A percentile compares a stretch with the other conserved stretches of the same genome.
Evolutionary conservation across 2,113 vertebrate genomes (phyloP).

Genomic region (Sterrhoptilus dennistouni): DNA sequence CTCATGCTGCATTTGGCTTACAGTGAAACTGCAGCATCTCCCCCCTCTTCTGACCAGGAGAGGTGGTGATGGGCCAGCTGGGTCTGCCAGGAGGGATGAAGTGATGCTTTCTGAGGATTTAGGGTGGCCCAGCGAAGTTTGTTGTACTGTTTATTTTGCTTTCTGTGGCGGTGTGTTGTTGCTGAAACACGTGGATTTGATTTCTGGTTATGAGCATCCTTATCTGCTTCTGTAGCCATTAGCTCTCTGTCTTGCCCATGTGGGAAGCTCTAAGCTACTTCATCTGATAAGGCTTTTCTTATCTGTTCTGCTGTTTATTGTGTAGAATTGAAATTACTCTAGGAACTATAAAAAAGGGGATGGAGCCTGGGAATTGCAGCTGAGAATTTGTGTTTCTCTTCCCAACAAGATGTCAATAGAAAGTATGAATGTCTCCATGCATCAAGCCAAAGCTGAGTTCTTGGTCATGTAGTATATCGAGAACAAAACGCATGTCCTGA

Average conservation of each 20-base stretch:
- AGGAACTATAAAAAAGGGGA: not conserved
- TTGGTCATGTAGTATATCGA: not conserved
- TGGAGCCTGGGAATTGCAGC: not conserved
- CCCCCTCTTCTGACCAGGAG: not conserved
- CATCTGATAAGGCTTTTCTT: not conserved
- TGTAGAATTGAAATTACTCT: conserved; percentile 1
- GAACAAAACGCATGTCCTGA: not conserved
- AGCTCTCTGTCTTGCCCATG: conserved; percentile 9
- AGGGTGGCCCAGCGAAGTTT: not conserved
- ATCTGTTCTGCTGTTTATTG: conserved; percentile 12
- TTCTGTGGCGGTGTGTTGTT: not conserved
- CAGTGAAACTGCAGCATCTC: not conserved
- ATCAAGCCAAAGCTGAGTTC: not conserved
- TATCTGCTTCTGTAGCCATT: conserved; percentile 9
- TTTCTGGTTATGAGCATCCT: conserved; percentile 23
- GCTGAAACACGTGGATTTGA: conserved; percentile 1
- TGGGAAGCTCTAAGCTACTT: conserved; percentile 26
- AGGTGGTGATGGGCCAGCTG: not conserved
- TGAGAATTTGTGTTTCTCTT: not conserved
- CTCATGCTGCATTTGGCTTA: rapidly evolving
- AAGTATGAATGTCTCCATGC: not conserved
- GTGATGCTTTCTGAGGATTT: not conserved
- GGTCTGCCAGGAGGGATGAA: not conserved
- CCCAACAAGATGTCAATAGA: not conserved
- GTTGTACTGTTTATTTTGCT: not conserved